phyloP scores from a whole-genome alignment of 2,113 vertebrate genomes.

The Syrmaticus mikado region DNA sequence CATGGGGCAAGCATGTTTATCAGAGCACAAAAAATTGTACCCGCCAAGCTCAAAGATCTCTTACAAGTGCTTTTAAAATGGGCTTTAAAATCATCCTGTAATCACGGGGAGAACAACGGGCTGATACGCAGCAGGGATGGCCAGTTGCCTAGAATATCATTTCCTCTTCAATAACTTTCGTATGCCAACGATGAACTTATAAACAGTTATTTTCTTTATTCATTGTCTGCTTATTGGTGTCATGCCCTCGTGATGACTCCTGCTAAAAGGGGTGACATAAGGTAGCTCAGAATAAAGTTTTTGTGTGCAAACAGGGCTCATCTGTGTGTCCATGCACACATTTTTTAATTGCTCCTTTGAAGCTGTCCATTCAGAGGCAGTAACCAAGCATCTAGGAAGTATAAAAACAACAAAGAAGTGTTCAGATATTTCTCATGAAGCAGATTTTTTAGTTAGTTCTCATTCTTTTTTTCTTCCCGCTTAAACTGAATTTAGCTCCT shows the following conservation, averaged over 20 bases:
- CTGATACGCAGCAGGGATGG: slow-evolving; percentile 38
- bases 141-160: slow-evolving; percentile 63
- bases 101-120: background rate
- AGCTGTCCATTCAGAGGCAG: slow-evolving; percentile 58
- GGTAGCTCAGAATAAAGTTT: slow-evolving; percentile 77
- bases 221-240: slow-evolving; percentile 75
- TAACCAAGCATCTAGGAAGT: slow-evolving; percentile 65
- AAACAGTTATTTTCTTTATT: slow-evolving; percentile 77
- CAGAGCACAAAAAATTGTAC: background rate
- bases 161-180: slow-evolving; percentile 72
- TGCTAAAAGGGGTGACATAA: slow-evolving; percentile 78
- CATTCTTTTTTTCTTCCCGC: background rate
- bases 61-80: background rate
- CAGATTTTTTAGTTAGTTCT: slow-evolving; percentile 16
- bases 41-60: background rate
- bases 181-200: slow-evolving; percentile 72
- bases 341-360: slow-evolving; percentile 76
- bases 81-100: background rate
- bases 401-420: slow-evolving; percentile 68
- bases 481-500: slow-evolving; percentile 53
- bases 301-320: slow-evolving; percentile 73
- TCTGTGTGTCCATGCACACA: slow-evolving; percentile 72
- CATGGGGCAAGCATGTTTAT: background rate
- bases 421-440: slow-evolving; percentile 65
- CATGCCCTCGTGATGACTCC: slow-evolving; percentile 71